These are phyloP conservation scores for Knipowitschia caucasica DNA, from an alignment of 2,797 vertebrate genomes.

Conservation along the genomic window DNA sequence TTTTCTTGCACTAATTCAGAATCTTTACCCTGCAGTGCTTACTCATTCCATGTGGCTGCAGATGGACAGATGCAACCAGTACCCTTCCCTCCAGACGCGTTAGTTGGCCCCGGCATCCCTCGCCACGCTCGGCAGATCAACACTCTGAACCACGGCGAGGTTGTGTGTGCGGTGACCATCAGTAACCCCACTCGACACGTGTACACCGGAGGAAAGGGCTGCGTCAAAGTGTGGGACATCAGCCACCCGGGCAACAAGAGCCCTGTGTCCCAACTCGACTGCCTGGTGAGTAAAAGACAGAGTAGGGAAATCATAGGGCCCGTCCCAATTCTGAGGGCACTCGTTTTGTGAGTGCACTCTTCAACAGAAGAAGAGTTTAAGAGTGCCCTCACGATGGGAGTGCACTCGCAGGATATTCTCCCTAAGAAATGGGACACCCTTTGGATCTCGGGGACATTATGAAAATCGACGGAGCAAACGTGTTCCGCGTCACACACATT, in stretches of 20 bases:
- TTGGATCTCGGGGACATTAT: no score
- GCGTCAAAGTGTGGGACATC: slow-evolving; percentile 98
- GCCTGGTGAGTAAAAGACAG: slow-evolving; percentile 94
- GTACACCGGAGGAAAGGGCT: slow-evolving; percentile 95
- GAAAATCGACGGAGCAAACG: no score
- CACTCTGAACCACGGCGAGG: slow-evolving; percentile 83
- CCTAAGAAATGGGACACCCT: no score
- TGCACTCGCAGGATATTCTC: no score
- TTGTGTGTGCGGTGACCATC: slow-evolving; percentile 93
- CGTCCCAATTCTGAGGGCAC: no score
- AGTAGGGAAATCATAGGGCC: no score
- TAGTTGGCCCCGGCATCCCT: slow-evolving; percentile 82
- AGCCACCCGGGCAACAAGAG: slow-evolving; percentile 97
- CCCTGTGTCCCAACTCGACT: slow-evolving; percentile 95
- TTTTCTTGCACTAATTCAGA: neutral
- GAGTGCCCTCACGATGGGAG: no score
- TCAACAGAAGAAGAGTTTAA: no score
- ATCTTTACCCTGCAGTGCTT: slow-evolving; percentile 62
- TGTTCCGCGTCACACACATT: no score
- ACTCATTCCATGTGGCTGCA: slow-evolving; percentile 82
- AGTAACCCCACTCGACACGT: slow-evolving; percentile 96
- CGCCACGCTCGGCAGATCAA: slow-evolving; percentile 85
- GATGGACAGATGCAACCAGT: slow-evolving; percentile 85
- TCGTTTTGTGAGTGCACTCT: no score
- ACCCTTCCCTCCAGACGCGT: slow-evolving; percentile 80